Evolutionary conservation across 2,797 vertebrate genomes (phyloP).

Genomic region (Spinus pinus): DNA sequence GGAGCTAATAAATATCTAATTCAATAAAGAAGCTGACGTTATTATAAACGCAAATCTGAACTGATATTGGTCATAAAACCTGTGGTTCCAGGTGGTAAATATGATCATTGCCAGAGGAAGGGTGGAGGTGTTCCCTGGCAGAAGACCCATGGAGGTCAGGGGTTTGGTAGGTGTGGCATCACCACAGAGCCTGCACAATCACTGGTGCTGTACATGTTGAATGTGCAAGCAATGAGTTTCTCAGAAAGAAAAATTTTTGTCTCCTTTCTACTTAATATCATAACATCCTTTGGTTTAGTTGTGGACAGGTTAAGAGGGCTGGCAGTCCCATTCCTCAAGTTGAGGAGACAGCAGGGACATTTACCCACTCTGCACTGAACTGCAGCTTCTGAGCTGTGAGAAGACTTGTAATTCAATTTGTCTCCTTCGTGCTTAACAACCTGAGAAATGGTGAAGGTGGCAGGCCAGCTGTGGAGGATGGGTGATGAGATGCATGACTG

Average conservation of each 20-base stretch:
- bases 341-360: neutral
- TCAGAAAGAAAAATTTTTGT: neutral
- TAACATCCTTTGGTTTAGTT: neutral
- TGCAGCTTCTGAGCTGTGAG: neutral
- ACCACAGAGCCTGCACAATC: accelerated
- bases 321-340: neutral
- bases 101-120: neutral
- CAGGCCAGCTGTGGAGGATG: neutral
- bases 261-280: neutral
- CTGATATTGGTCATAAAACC: accelerated
- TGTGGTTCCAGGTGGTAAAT: neutral
- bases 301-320: neutral
- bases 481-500: neutral
- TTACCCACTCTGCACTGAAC: neutral
- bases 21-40: neutral
- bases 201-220: neutral
- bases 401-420: neutral
- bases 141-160: no score
- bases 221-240: accelerated
- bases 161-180: neutral
- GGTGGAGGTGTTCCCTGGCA: neutral
- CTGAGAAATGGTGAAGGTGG: neutral
- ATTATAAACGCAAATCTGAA: neutral
- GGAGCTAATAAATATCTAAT: neutral
- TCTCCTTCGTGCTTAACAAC: neutral